These are phyloP conservation scores for Gobio gobio DNA, from an alignment of 2,113 vertebrate species.

Conservation along the genomic window DNA sequence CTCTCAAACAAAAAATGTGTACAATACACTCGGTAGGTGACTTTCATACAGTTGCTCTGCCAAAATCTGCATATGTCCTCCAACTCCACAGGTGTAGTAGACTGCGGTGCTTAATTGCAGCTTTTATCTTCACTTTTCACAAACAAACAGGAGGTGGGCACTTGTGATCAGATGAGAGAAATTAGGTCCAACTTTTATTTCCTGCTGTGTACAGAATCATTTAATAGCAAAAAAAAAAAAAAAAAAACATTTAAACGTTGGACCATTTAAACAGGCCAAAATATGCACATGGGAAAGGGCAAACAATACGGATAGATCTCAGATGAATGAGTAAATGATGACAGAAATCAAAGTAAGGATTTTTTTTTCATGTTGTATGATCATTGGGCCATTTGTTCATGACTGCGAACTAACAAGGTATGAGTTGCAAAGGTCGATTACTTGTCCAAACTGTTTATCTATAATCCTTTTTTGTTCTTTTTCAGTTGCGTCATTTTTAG, in stretches of 20 bases:
- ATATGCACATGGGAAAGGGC: background rate
- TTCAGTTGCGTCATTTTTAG: background rate
- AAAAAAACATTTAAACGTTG: background rate
- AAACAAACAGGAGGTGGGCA: slow-evolving; percentile 9
- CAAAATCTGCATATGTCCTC: slow-evolving; percentile 4
- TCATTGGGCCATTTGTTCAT: background rate
- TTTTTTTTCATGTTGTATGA: background rate
- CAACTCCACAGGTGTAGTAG: background rate
- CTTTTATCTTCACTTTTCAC: slow-evolving; percentile 12
- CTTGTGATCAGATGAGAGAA: background rate
- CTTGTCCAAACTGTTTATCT: background rate
- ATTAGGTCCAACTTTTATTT: slow-evolving; percentile 5
- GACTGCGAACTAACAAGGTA: background rate
- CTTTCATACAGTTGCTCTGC: background rate
- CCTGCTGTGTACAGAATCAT: background rate
- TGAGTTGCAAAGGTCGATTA: background rate
- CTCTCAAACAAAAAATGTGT: background rate
- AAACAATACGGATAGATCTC: background rate
- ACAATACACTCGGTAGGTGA: background rate
- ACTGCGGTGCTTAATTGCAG: background rate
- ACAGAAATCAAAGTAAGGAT: background rate
- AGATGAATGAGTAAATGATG: background rate
- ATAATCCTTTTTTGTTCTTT: background rate
- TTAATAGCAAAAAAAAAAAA: background rate
- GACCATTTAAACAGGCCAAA: background rate